These are phyloP conservation scores for Neuroterus valhalla DNA, from an alignment of 1,140 invertebrate genomes.

Conservation along the genomic window DNA sequence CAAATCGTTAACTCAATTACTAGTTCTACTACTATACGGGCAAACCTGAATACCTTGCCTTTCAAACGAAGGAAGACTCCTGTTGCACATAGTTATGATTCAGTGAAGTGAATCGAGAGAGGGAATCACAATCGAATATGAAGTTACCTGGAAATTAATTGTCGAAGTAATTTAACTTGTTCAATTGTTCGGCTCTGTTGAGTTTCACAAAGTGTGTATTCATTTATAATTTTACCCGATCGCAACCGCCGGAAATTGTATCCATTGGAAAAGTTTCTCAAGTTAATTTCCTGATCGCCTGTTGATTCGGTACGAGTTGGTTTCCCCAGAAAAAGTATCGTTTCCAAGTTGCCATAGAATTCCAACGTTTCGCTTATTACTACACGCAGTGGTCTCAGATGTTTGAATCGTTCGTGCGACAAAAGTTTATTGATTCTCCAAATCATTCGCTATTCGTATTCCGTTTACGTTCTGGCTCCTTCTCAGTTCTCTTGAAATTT, in stretches of 20 bases:
- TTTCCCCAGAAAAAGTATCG: not conserved
- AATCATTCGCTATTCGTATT: constrained; percentile 24
- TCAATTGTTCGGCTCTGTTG: constrained; percentile 59
- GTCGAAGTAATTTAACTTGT: constrained; percentile 68
- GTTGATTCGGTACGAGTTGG: constrained; percentile 49
- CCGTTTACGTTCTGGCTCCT: constrained; percentile 11
- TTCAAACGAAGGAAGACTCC: constrained; percentile 28
- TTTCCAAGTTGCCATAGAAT: constrained; percentile 8
- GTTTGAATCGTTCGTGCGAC: constrained; percentile 19
- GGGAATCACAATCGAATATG: constrained; percentile 1
- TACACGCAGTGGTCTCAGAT: constrained; percentile 43
- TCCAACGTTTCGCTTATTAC: constrained; percentile 37
- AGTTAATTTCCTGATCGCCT: constrained; percentile 54
- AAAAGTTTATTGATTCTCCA: constrained; percentile 26
- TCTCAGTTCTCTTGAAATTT: constrained; percentile 8
- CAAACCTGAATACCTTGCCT: too few relatives aligned
- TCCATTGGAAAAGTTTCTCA: constrained; percentile 49
- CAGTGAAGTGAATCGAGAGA: not conserved
- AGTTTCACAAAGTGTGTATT: constrained; percentile 52
- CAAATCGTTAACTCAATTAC: too few relatives aligned
- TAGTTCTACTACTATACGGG: too few relatives aligned
- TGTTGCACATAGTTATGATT: constrained; percentile 21
- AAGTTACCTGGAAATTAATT: constrained; percentile 64
- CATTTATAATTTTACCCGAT: constrained; percentile 61
- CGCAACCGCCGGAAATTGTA: constrained; percentile 40